Percentiles rank a stretch among this genome's conserved stretches.
Conservation (phyloP, 2,888 invertebrate genomes). For the Dioctria linearis region DNA sequence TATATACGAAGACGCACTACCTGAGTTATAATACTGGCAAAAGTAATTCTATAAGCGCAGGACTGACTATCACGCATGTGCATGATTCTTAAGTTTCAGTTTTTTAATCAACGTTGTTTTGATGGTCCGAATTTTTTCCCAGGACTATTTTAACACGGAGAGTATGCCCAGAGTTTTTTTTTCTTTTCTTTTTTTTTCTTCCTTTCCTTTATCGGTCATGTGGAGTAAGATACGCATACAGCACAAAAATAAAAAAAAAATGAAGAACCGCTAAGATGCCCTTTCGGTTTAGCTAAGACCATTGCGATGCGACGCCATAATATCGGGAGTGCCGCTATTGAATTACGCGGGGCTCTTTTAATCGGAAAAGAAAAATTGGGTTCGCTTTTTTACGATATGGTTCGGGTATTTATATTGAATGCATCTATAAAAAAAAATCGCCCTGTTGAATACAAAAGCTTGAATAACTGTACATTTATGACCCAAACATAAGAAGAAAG, state of each 20-base stretch:
- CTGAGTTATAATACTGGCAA: conserved; percentile 2
- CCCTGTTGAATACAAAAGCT: conserved; percentile 21
- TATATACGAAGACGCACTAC: conserved; percentile 36
- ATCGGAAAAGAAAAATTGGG: conserved; percentile 17
- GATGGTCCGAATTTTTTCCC: conserved; percentile 38
- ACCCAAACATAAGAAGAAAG: conserved; percentile 38
- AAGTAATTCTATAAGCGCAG: conserved; percentile 16
- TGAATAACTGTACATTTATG: conserved; percentile 42
- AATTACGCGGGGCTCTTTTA: conserved; percentile 31
- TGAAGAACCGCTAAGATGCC: conserved; percentile 49
- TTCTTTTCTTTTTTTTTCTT: too few species aligned
- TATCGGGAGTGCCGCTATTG: conserved; percentile 41
- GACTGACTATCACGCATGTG: conserved; percentile 34
- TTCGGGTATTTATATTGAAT: conserved; percentile 7
- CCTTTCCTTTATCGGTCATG: too few species aligned
- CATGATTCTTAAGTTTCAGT: conserved; percentile 31
- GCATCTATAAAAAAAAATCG: conserved; percentile 11
- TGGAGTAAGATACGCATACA: neutral
- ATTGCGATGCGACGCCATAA: neutral
- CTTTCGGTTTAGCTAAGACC: conserved; percentile 36
- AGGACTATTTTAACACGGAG: neutral
- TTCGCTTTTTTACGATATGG: neutral
- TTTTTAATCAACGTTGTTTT: conserved; percentile 26
- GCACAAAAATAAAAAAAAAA: conserved; percentile 4
- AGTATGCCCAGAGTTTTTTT: neutral